These are phyloP conservation scores for Phocides pigmalion DNA, from an alignment of 1,140 invertebrate genomes.

Conservation along the genomic window DNA sequence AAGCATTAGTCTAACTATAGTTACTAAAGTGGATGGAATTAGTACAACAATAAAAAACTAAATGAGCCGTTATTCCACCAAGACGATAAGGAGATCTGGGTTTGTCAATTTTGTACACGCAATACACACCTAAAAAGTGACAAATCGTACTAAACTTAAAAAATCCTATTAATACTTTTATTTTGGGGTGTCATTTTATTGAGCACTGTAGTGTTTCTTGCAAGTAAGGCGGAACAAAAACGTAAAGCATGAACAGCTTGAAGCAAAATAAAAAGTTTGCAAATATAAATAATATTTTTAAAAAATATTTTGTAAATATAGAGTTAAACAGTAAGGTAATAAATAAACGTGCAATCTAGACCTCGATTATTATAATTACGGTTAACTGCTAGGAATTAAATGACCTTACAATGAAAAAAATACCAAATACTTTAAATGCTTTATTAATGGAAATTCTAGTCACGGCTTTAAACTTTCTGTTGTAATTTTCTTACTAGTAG, in stretches of 20 bases:
- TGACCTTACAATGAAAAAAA: constrained; percentile 47
- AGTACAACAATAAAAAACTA: constrained; percentile 52
- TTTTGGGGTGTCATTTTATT: constrained; percentile 24
- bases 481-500: constrained; percentile 22
- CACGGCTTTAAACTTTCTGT: constrained; percentile 49
- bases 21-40: constrained; percentile 68
- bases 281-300: constrained; percentile 79
- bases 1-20: constrained; percentile 62
- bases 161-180: constrained; percentile 25
- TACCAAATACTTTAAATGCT: constrained; percentile 50
- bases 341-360: constrained; percentile 78
- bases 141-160: not conserved
- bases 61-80: not conserved
- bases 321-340: constrained; percentile 53
- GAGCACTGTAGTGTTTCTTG: constrained; percentile 25
- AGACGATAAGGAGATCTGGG: not conserved
- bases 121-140: not conserved
- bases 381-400: constrained; percentile 69
- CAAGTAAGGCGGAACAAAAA: constrained; percentile 1
- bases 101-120: constrained; percentile 16
- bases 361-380: constrained; percentile 60
- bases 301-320: constrained; percentile 81
- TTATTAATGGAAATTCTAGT: constrained; percentile 56
- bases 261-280: constrained; percentile 57
- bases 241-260: constrained; percentile 9